phyloP scores from a whole-genome alignment of 2,113 vertebrate species.

The Pachycephala philippinensis region DNA sequence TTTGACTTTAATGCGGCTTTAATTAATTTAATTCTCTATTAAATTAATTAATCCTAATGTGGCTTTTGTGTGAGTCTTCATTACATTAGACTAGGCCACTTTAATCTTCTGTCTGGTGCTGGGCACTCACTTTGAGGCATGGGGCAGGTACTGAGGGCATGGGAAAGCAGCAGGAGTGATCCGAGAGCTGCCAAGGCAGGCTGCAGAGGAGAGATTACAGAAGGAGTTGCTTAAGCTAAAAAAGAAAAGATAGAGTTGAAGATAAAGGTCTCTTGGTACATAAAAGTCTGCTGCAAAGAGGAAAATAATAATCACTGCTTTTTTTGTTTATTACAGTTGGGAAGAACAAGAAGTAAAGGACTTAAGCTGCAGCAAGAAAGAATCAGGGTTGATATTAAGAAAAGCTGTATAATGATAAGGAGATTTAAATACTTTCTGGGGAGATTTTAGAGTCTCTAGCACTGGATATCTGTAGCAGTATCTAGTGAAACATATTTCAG shows the following conservation, averaged over 20 bases:
- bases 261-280: background rate
- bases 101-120: background rate
- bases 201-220: background rate
- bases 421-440: background rate
- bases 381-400: background rate
- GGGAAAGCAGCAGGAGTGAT: background rate
- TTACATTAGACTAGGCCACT: background rate
- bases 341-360: background rate
- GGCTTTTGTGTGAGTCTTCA: background rate
- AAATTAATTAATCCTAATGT: background rate
- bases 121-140: background rate
- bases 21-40: background rate
- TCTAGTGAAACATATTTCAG: conserved; percentile 10
- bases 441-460: background rate
- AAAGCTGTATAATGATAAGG: conserved; percentile 34
- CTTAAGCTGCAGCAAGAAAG: background rate
- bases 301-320: background rate
- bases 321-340: conserved; percentile 11
- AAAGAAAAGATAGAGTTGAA: background rate
- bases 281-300: background rate
- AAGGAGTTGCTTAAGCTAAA: background rate
- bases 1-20: background rate
- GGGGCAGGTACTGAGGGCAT: background rate
- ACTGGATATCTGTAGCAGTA: background rate
- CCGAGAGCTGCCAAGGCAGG: background rate